Evolutionary conservation across 2,797 vertebrate genomes (phyloP), one percentile per base, ranked within the genome.

Genomic region (Momotus momota): DNA sequence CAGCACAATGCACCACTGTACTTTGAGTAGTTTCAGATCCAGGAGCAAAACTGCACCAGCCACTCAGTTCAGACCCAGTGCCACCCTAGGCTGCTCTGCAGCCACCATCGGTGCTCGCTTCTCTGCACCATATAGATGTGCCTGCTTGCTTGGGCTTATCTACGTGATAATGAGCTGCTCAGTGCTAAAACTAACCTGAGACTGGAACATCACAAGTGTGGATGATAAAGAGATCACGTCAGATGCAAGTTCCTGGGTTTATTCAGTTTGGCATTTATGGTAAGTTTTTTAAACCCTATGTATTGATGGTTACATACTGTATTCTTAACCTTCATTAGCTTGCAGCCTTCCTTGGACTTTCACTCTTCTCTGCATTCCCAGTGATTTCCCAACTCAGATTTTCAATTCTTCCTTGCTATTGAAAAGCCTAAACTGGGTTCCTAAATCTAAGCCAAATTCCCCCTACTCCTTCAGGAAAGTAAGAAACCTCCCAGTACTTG

Each of bases 281-380:
- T 67, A n/a, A 54, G 51, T 58, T 93, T 94, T 88, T 92, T 69
- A 62, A 81, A 93, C 31, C 66, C 17, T 65, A 71, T 65, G 12
- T 62, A 69, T 91, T 90, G 72, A 46, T 88, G 86, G 88, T 75
- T 91, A 31, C 14, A 9, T 79, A 78, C 64, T 0, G 0, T 72
- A 51, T 94, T 94, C 72, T 83, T 74, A 74, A 55, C 41, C 38
- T 72, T 89, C 69, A 85, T 90, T 93, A 85, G 48, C 79, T 91
- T 93, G 81, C 8, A 77, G 26, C 33, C 88, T 77, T 85, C 72
- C 71, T 85, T 87, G 57, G 62, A 72, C 73, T 91, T 91, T 79
- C 65, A 40, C 54, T 91, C 38, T 93, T 91, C 64, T 40, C 35
- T 88, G 58, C 58, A 45, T 95, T 91, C 80, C 79, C 52, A 88